Percentiles rank a stretch among this genome's conserved stretches.
These are phyloP conservation scores for Caracal caracal DNA, from an alignment of 2,113 vertebrate genomes.

Conservation along the genomic window DNA sequence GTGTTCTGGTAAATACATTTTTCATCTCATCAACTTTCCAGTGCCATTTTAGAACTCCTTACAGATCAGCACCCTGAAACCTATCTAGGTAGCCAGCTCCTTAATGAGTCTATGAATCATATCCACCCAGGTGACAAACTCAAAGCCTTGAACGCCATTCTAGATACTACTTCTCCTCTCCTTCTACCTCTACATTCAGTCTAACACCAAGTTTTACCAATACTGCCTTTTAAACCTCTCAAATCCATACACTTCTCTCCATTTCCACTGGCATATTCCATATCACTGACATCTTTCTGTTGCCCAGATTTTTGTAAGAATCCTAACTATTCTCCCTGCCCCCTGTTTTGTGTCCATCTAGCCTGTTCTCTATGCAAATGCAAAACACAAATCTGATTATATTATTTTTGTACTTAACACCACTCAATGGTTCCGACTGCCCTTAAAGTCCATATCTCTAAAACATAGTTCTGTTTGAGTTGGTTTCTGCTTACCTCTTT, in stretches of 20 bases:
- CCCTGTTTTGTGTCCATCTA: background rate
- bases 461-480: background rate
- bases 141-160: background rate
- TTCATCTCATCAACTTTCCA: background rate
- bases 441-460: background rate
- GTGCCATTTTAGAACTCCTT: background rate
- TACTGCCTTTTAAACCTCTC: background rate
- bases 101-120: background rate
- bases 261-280: background rate
- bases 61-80: background rate
- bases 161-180: background rate
- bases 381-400: constrained; percentile 18
- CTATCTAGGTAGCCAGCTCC: background rate
- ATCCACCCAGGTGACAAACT: background rate
- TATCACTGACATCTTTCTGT: background rate
- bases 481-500: constrained; percentile 22
- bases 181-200: background rate
- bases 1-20: background rate
- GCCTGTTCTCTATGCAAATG: background rate
- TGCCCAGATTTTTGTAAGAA: background rate
- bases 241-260: background rate
- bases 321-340: background rate
- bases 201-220: background rate
- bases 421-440: background rate
- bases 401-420: constrained; percentile 17